phyloP scores from a whole-genome alignment of 2,113 vertebrate genomes.

The Ictalurus punctatus region DNA sequence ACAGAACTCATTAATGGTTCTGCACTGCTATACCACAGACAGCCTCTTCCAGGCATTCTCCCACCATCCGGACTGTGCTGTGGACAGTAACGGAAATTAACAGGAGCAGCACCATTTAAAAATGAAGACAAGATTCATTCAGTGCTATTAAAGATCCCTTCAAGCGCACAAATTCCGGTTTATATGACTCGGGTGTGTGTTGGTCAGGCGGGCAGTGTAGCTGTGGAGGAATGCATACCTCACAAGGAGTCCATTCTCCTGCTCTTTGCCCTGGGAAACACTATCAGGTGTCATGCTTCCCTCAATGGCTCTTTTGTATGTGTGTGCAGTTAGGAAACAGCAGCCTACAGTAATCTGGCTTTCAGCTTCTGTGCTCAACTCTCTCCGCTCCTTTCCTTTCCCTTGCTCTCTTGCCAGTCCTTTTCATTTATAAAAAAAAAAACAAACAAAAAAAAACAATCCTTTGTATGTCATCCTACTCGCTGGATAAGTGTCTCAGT shows the following conservation, averaged over 20 bases:
- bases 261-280: constrained; percentile 57
- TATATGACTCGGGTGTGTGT: not conserved
- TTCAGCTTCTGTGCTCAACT: constrained; percentile 1
- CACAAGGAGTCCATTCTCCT: constrained; percentile 69
- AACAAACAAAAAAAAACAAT: not conserved
- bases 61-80: not conserved
- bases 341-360: constrained; percentile 54
- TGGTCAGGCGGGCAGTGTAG: constrained; percentile 55
- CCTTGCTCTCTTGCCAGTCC: constrained; percentile 19
- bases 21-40: not conserved
- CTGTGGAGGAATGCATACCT: constrained; percentile 68
- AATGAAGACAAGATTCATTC: not conserved
- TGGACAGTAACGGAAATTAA: not conserved
- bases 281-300: constrained; percentile 72
- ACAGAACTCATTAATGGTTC: not conserved
- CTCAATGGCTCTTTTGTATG: constrained; percentile 69
- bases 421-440: not conserved
- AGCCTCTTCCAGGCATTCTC: not conserved
- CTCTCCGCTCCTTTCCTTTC: constrained; percentile 32
- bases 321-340: constrained; percentile 54
- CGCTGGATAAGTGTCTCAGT: not conserved
- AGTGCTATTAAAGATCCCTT: not conserved
- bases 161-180: not conserved
- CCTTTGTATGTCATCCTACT: not conserved
- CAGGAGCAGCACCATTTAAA: not conserved